Conservation (phyloP, 2,113 vertebrate genomes). For the Fulmarus glacialis region DNA sequence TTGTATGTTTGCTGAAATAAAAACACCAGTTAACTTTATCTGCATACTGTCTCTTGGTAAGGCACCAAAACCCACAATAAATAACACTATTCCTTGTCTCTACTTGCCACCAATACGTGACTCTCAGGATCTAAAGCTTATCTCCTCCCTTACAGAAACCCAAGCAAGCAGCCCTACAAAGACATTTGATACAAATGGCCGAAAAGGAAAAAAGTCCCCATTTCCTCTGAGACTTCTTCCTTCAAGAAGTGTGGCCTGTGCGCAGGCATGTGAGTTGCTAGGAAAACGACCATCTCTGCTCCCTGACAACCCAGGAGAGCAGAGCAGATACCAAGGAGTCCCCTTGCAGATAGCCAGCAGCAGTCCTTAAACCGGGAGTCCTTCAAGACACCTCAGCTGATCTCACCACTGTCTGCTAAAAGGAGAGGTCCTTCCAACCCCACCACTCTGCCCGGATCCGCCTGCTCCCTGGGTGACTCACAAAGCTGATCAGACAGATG, state of each 20-base stretch:
- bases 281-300: not conserved
- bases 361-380: not conserved
- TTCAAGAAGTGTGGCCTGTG: not conserved
- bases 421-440: not conserved
- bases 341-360: not conserved
- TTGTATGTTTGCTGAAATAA: not conserved
- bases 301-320: not conserved
- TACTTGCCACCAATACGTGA: rapidly evolving
- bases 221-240: not conserved
- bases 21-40: not conserved
- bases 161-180: not conserved
- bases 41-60: not conserved
- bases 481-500: not conserved
- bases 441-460: not conserved
- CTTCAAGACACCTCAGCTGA: not conserved
- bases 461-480: not conserved
- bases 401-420: rapidly evolving
- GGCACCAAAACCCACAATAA: not conserved
- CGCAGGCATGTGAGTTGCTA: not conserved
- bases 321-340: not conserved
- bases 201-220: not conserved
- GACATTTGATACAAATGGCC: not conserved
- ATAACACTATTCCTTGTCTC: not conserved
- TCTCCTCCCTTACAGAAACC: constrained; percentile 7
- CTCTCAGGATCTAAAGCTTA: not conserved